Conservation (phyloP, 2,797 vertebrate species). For the Phaenicophaeus curvirostris region DNA sequence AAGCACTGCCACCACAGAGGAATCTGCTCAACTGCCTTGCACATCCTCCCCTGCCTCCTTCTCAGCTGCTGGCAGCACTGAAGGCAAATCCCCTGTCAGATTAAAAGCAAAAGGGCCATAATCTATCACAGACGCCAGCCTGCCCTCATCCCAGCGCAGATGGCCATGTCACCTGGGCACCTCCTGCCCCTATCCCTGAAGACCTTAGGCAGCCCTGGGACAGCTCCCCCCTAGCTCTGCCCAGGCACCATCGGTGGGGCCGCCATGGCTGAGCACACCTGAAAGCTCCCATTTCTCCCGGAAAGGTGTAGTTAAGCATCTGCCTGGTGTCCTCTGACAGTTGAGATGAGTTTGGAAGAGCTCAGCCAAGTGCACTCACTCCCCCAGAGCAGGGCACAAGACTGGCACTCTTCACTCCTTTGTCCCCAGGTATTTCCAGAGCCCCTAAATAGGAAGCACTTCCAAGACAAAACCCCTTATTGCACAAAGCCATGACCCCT, state of each 20-base stretch:
- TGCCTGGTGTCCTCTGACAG: not conserved
- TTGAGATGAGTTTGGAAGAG: not conserved
- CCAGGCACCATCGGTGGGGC: not conserved
- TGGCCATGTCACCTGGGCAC: not conserved
- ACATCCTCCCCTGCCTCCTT: not conserved
- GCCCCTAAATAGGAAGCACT: rapidly evolving
- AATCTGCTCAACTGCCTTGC: rapidly evolving
- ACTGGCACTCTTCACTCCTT: not conserved
- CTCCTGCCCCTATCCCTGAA: not conserved
- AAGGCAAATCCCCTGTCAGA: slow-evolving; percentile 34
- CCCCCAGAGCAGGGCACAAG: not conserved
- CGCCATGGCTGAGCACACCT: not conserved
- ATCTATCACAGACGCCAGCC: not conserved
- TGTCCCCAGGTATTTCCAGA: rapidly evolving
- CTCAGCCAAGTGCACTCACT: not conserved
- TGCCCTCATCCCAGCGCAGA: not conserved
- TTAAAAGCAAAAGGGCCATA: slow-evolving; percentile 36
- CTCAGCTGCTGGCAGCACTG: rapidly evolving
- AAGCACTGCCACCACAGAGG: rapidly evolving
- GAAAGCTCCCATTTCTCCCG: not conserved
- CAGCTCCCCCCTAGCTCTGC: not conserved
- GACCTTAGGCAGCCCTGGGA: not conserved
- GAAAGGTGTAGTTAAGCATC: rapidly evolving
- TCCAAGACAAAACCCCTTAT: not conserved
- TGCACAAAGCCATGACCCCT: rapidly evolving